Percentiles rank a stretch among this genome's conserved stretches.
Evolutionary conservation across 2,888 invertebrate species (phyloP).

Genomic region (Fragum sueziense): DNA sequence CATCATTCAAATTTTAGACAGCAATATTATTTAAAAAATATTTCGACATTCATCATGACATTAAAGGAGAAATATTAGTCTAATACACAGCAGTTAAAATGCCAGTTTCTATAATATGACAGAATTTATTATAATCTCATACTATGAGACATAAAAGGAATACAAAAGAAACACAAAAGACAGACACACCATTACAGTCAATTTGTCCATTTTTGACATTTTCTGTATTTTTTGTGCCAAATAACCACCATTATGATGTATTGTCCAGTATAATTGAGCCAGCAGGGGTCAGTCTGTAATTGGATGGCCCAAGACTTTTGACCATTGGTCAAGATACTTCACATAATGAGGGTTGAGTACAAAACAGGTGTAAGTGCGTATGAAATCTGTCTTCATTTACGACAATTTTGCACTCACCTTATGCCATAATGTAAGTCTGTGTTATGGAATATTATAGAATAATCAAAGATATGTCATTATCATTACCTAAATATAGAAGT

Average conservation of each 20-base stretch:
- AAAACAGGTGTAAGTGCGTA: neutral
- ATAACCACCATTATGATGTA: slow-evolving; percentile 8
- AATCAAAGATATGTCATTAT: no score
- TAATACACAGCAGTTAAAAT: slow-evolving; percentile 2
- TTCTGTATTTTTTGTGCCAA: slow-evolving; percentile 4
- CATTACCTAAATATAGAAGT: no score
- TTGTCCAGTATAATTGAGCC: slow-evolving; percentile 12
- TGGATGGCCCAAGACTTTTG: slow-evolving; percentile 14
- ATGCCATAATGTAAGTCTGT: no score
- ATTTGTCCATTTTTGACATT: slow-evolving; percentile 17
- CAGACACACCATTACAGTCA: slow-evolving; percentile 10
- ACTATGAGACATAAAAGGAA: neutral
- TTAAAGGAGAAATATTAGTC: neutral
- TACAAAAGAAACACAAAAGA: neutral
- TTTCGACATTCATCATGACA: neutral
- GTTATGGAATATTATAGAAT: no score
- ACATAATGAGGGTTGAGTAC: no score
- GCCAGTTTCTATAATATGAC: slow-evolving; percentile 16
- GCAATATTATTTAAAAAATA: no score
- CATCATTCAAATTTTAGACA: no score
- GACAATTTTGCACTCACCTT: no score
- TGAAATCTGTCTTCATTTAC: neutral
- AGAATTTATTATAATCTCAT: slow-evolving; percentile 19
- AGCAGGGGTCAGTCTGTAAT: slow-evolving; percentile 7
- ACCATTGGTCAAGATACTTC: slow-evolving; percentile 11